Percentiles rank a stretch among this genome's conserved stretches.
Evolutionary conservation across 2,888 invertebrate species (phyloP).

Genomic region (Sphaerophoria rueppellii): DNA sequence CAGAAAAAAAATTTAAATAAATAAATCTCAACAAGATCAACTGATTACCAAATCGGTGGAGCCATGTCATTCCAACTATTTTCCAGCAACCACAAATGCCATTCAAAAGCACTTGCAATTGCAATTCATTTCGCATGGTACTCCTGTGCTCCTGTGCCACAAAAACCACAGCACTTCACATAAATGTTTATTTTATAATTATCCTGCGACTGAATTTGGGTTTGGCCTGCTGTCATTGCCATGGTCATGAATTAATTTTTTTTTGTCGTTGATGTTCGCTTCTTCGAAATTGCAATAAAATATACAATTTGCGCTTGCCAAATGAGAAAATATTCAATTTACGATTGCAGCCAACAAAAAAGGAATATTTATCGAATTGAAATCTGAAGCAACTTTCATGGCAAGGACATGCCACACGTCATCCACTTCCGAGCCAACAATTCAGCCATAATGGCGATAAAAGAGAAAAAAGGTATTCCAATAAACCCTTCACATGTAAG

Average conservation of each 20-base stretch:
- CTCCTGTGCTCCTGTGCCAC: background rate
- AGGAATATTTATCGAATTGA: slow-evolving; percentile 44
- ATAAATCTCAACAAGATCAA: slow-evolving; percentile 38
- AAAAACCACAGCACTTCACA: slow-evolving; percentile 61
- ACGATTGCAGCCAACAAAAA: slow-evolving; percentile 10
- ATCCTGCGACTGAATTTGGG: slow-evolving; percentile 32
- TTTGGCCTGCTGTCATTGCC: slow-evolving; percentile 19
- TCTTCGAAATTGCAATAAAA: slow-evolving; percentile 9
- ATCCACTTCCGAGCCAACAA: background rate
- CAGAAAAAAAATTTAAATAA: background rate
- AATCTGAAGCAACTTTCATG: slow-evolving; percentile 36
- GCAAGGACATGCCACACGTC: background rate
- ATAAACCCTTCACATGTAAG: background rate
- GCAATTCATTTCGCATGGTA: slow-evolving; percentile 41
- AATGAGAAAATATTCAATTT: slow-evolving; percentile 48
- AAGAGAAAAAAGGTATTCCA: slow-evolving; percentile 8
- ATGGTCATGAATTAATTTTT: slow-evolving; percentile 19
- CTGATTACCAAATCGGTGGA: slow-evolving; percentile 41
- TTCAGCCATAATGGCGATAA: background rate
- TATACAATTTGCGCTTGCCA: background rate
- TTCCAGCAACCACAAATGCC: slow-evolving; percentile 44
- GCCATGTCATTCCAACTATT: slow-evolving; percentile 13
- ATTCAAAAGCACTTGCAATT: slow-evolving; percentile 59
- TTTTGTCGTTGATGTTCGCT: background rate
- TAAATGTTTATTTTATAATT: slow-evolving; percentile 70